Evolutionary conservation across 1,140 invertebrate species (phyloP), one percentile per base, ranked within the genome.

Genomic region (Lepidostoma basale): DNA sequence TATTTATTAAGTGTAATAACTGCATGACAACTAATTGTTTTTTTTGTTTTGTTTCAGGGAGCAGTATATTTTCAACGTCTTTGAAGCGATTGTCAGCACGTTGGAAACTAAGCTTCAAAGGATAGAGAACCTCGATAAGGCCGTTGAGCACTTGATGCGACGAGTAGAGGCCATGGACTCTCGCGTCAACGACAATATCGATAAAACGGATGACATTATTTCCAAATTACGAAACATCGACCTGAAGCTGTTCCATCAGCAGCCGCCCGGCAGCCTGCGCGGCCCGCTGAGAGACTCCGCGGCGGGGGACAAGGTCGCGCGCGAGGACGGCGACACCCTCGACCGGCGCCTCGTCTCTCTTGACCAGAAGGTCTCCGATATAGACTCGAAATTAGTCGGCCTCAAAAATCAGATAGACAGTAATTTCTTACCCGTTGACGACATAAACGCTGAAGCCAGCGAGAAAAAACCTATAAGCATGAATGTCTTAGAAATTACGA

Each of bases 71-170:
- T 92, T 93, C 78, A 91, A 92, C 74, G 89, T 95, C 26, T 94
- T 95, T 80, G 93, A 95, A 79, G 90, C 92, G 8, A 91, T 94
- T 69, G 90, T 95, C 18, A 92, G 91, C 62, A 94, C 92, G 10
- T 81, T 95, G 70, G 92, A 95, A 77, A 91, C 90, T 9, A 94
- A 94, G 83, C 81, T 95, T 3, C 90, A 93, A 75, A 84, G 92
- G 65, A 93, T 94, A 73, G 93, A 94, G 76, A 94, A 92, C 77
- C 77, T 95, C 44, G 93, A 94, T 75, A 90, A 91, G 77, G 92
- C 92, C 0, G 90, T 94, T 0, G 92, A 94, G 75, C 90, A 93
- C 75, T 78, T 95, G 45, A 93, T 93, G 89, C 83, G 92, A 72
- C 81, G 92, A 74, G 89, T 95, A 0, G 92, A 94, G 79, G 86